phyloP scores from a whole-genome alignment of 2,113 vertebrate species.

The Leptosomus discolor region DNA sequence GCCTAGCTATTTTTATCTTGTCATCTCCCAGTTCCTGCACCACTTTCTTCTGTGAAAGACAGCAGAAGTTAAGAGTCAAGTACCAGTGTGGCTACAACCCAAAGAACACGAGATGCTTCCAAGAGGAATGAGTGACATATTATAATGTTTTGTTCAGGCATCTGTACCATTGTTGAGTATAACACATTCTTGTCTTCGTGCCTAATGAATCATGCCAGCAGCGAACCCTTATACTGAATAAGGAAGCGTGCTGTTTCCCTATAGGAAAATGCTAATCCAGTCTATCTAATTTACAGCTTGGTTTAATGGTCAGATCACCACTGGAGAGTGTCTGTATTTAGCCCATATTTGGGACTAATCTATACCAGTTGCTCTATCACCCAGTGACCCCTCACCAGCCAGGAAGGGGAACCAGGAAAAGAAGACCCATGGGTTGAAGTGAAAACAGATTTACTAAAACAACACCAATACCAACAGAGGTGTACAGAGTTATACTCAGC shows the following conservation, averaged over 20 bases:
- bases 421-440: too few species aligned
- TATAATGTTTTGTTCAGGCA: neutral
- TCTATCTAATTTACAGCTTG: neutral
- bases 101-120: neutral
- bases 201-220: neutral
- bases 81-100: neutral
- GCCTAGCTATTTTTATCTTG: constrained; percentile 17
- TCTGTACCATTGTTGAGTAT: neutral
- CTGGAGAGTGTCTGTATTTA: too few species aligned
- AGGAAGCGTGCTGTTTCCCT: neutral
- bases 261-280: neutral
- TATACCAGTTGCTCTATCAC: too few species aligned
- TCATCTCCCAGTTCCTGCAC: neutral
- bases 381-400: too few species aligned
- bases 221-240: neutral
- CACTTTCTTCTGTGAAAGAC: constrained; percentile 28
- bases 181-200: neutral
- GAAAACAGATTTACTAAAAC: too few species aligned
- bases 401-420: too few species aligned
- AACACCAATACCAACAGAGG: too few species aligned
- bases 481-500: too few species aligned
- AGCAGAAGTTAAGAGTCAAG: neutral
- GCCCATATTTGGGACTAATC: too few species aligned
- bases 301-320: neutral
- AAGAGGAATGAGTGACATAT: constrained; percentile 21